These are phyloP conservation scores for Tympanoctomys barrerae DNA, from an alignment of 2,797 vertebrate species.

Conservation along the genomic window DNA sequence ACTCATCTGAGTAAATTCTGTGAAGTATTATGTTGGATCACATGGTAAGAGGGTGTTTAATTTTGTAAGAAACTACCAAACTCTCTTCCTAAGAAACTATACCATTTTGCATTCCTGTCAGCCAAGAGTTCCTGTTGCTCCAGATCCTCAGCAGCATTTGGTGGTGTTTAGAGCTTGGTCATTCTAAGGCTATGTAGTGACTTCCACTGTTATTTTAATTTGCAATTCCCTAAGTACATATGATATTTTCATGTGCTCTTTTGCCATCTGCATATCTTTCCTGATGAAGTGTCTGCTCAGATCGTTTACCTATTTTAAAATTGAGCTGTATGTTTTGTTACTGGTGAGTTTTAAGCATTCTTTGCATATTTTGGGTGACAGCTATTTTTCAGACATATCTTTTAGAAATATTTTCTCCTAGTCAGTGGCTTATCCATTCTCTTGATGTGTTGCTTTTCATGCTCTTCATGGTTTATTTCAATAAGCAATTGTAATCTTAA, in stretches of 20 bases:
- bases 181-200: neutral
- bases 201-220: neutral
- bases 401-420: constrained; percentile 23
- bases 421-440: neutral
- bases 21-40: neutral
- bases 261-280: neutral
- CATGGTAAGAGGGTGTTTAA: neutral
- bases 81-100: neutral
- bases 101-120: neutral
- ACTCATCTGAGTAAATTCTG: neutral
- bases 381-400: neutral
- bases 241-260: neutral
- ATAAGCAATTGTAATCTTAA: constrained; percentile 16
- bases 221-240: neutral
- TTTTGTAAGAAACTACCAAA: constrained; percentile 24
- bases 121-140: neutral
- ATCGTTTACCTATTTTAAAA: neutral
- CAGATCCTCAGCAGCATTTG: neutral
- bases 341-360: neutral
- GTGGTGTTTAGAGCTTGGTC: neutral
- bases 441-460: neutral
- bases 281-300: neutral
- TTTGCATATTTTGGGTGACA: constrained; percentile 36
- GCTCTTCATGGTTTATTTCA: neutral
- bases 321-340: constrained; percentile 4